A percentile compares a stretch with the other conserved stretches of the same genome.
Evolutionary conservation across 2,113 vertebrate genomes (phyloP).

Genomic region (Mormoops blainvillei): DNA sequence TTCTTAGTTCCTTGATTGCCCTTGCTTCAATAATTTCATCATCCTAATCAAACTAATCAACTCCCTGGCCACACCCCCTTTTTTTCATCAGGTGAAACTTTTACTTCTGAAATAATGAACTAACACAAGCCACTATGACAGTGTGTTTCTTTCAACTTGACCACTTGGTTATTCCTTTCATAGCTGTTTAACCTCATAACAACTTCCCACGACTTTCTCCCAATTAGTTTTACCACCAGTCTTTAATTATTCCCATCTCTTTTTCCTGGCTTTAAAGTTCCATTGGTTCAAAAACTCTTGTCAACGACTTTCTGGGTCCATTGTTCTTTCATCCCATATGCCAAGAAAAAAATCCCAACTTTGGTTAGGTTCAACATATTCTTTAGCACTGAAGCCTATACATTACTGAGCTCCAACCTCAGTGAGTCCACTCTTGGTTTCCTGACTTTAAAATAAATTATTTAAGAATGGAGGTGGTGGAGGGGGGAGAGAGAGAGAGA

Average conservation of each 20-base stretch:
- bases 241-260: background rate
- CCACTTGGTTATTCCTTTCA: background rate
- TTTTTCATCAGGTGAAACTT: background rate
- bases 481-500: too few relatives aligned
- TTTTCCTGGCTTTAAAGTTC: background rate
- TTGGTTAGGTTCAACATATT: background rate
- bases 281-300: background rate
- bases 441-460: too few relatives aligned
- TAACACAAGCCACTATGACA: background rate
- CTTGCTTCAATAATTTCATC: background rate
- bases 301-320: background rate
- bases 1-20: background rate
- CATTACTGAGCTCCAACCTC: background rate
- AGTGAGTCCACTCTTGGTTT: background rate
- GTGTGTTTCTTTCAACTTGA: background rate
- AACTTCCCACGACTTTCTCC: background rate
- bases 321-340: background rate
- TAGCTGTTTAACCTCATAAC: background rate
- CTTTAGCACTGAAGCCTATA: background rate
- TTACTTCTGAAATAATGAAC: background rate
- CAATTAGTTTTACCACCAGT: background rate
- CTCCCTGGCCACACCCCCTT: background rate
- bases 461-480: too few relatives aligned
- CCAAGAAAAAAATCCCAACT: background rate
- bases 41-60: background rate